Base-by-base conservation (phyloP, 2,113 vertebrate species). In the Argyrosomus japonicus region DNA sequence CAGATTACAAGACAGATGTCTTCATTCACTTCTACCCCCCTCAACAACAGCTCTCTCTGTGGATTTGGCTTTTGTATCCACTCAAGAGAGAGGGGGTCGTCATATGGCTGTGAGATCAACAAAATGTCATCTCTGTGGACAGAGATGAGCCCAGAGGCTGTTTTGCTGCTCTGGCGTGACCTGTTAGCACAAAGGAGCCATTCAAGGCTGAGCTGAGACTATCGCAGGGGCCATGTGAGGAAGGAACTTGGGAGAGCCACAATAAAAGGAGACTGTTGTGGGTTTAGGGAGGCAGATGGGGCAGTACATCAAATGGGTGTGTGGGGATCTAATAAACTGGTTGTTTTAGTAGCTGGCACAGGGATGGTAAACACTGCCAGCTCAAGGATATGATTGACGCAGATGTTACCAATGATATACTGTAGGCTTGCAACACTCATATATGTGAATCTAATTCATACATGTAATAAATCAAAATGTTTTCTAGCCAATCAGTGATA, bases 101-200 rank as follows among this genome's bases (percentile, higher is more conserved):
- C 85, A 84, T 85, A 86, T 89, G 82, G 51, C 64, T 75, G 64
- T 0, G 63, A 75, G 74, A 84, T 84, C 88, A 92, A 91, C 79
- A 86, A 83, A 88, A 89, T 90, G 85, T 69, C 87, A 71, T 90
- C 69, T 64, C 56, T 70, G 50, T 68, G 85, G 90, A 89, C 81
- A 83, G 75, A 80, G 76, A 79, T 29, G 50, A 58, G 67, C 76
- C 82, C 75, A 0, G 82, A 68, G 88, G 91, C 67, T 58, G 61
- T 84, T 84, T 82, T 50, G 40, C 43, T 87, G 81, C 61, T 88
- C 74, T 73, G 76, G 53, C 75, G 58, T 79, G 82, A 87, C 77
- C 80, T 15, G 72, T 77, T 82, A 40, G n/a, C 80, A 95, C 92
- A 95, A 93, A n/a, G 91, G 88, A 89, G 62, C 83, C 88, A 87